Base-by-base conservation (phyloP, 2,113 vertebrate genomes). In the Clinocottus analis region DNA sequence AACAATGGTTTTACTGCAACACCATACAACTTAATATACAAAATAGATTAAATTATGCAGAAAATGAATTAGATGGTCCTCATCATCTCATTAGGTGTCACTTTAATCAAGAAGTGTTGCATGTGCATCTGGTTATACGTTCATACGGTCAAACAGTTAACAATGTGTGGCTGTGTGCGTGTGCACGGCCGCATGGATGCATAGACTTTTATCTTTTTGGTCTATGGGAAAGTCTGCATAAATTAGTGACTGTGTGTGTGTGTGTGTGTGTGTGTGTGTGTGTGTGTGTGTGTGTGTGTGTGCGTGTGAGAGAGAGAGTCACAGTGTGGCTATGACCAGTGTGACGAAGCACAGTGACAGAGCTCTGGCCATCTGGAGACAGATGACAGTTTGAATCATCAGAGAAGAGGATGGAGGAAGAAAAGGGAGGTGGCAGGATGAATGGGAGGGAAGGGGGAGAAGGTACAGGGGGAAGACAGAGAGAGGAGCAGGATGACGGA, bases 351-450 rank as follows among this genome's bases (percentile, higher is more conserved):
- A 73, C 82, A 65, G 80, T 80, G 86, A 91, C 84, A 83, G 89
- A 77, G 80, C 87, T 80, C 68, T 39, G 84, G 84, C 92, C 92
- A 93, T 93, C 92, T 93, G 90, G 91, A 90, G 87, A 91, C 75
- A 75, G 86, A 90, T 90, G 92, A 90, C 80, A 62, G 79, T 64
- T 84, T 89, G 90, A 91, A 85, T 92, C 90, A 92, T 74, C 72
- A 59, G 82, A 67, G 66, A 69, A 66, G 69, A 87, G 64, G 78
- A 70, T 21, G 66, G 41, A 80, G 55, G 63, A 55, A 53, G 64
- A 71, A 27, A 70, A 31, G 63, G 58, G 55, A 17, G 67, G 84
- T 0, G 53, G 56, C 5, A n/a, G 66, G 6, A 64, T 6, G 63
- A 21, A 14, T 10, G 72, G 59, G 23, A 45, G 49, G 4, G 7